phyloP scores from a whole-genome alignment of 64 coral and sea anemone species.

The Catalaphyllia jardinei region DNA sequence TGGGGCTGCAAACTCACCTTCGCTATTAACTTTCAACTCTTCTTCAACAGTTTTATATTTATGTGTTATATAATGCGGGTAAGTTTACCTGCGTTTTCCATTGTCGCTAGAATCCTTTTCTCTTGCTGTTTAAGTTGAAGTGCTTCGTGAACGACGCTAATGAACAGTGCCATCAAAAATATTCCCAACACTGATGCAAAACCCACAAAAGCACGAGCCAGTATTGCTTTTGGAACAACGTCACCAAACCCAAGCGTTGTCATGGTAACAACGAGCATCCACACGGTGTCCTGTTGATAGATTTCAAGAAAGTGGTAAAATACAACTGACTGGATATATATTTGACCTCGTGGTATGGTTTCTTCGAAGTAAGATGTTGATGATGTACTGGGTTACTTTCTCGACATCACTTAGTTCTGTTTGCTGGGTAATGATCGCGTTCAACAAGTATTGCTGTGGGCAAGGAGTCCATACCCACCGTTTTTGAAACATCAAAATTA shows the following conservation, averaged over 20 bases:
- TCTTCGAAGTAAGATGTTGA: too few species aligned
- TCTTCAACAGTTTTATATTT: background rate
- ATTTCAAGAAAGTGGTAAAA: background rate
- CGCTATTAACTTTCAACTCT: too few species aligned
- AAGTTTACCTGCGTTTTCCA: conserved; percentile 92
- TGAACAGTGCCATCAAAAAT: conserved; percentile 97
- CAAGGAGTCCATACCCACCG: too few species aligned
- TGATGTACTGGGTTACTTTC: too few species aligned
- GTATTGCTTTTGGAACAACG: conserved; percentile 79
- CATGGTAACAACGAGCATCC: conserved; percentile 99
- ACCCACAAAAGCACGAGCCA: conserved; percentile 83
- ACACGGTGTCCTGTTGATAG: conserved; percentile 69
- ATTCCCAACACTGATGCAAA: conserved; percentile 95
- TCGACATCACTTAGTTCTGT: too few species aligned
- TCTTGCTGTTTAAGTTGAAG: conserved; percentile 93
- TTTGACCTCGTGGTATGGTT: too few species aligned
- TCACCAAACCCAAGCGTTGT: conserved; percentile 98
- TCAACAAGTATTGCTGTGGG: too few species aligned
- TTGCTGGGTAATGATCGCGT: too few species aligned
- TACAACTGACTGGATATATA: too few species aligned
- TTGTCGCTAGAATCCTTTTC: conserved; percentile 92
- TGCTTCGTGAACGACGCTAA: conserved; percentile 90
- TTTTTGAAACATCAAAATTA: too few species aligned
- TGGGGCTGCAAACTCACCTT: too few species aligned
- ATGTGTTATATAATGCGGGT: background rate